A percentile compares a stretch with the other conserved stretches of the same genome.
Conservation (phyloP, 1,140 invertebrate genomes). For the Drosophila orosa region DNA sequence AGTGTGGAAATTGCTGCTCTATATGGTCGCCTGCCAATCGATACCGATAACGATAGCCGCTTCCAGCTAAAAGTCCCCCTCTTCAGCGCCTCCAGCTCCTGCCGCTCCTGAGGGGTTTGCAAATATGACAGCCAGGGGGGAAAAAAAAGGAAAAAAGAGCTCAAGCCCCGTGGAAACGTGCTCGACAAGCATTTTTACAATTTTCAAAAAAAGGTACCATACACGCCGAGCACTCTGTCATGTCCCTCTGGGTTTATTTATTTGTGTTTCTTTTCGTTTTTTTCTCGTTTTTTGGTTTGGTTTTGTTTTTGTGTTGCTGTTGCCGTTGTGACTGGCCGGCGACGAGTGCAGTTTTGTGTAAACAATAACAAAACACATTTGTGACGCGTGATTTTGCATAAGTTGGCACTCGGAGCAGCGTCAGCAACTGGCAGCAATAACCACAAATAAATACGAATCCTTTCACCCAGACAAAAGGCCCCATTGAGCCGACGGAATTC, state of each 20-base stretch:
- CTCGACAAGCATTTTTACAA: slow-evolving; percentile 77
- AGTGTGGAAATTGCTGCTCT: slow-evolving; percentile 60
- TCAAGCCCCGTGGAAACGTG: slow-evolving; percentile 64
- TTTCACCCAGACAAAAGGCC: slow-evolving; percentile 43
- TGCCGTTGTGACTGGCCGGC: slow-evolving; percentile 19
- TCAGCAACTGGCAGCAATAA: slow-evolving; percentile 32
- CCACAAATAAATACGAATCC: slow-evolving; percentile 37
- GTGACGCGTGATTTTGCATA: slow-evolving; percentile 82
- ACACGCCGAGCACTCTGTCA: slow-evolving; percentile 34
- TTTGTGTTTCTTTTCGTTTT: slow-evolving; percentile 56
- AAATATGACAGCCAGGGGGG: slow-evolving; percentile 23
- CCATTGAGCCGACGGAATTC: slow-evolving; percentile 26
- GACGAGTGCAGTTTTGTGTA: slow-evolving; percentile 74
- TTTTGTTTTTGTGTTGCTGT: slow-evolving; percentile 23
- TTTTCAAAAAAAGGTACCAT: slow-evolving; percentile 70
- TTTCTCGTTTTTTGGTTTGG: slow-evolving; percentile 20
- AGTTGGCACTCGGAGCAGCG: slow-evolving; percentile 62
- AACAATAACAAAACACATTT: slow-evolving; percentile 83
- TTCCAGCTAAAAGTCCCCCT: slow-evolving; percentile 29
- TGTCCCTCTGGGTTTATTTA: slow-evolving; percentile 56
- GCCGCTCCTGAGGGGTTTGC: slow-evolving; percentile 21
- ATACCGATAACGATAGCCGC: slow-evolving; percentile 49
- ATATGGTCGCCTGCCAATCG: slow-evolving; percentile 50
- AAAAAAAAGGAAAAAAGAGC: slow-evolving; percentile 1
- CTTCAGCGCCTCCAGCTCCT: background rate